Base-by-base conservation (phyloP, 2,113 vertebrate species). In the Notechis scutatus region DNA sequence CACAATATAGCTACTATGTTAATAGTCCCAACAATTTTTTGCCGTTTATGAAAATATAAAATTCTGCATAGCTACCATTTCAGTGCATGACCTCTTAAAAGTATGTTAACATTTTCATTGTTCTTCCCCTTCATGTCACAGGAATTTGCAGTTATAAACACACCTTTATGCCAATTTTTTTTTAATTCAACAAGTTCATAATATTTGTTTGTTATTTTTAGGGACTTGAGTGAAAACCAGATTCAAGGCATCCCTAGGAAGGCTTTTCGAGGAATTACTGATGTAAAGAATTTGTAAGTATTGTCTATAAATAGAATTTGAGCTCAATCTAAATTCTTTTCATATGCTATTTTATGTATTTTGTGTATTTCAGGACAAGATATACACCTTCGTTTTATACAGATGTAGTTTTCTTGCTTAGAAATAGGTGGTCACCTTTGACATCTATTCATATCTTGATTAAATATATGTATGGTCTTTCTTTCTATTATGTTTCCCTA, bases 171-270 rank as follows among this genome's bases (percentile, higher is more conserved):
- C 14, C 45, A 69, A 39, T 42, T 42, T 42, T n/a, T 52, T 61
- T 69, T 45, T 18, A 26, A 56, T 39, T 42, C 54, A 93, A 90
- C 39, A 3, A 52, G 14, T 90, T 23, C 39, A 9, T 90, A 81
- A 42, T 81, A 81, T 81, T 47, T 47, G 56, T 96, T 94, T 57
- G 97, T 96, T 64, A 96, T 50, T 59, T 95, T 96, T 97, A 99
- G 99, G 96, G 99, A 99, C 97, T 98, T 99, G 94, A 99, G 99
- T 15, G 99, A 99, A 97, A 99, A 99, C 97, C 99, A 99, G 98
- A 99, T 99, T 91, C 98, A 99, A 98, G 98, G 99, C n/a, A 97
- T 99, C 96, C 99, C 99, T 8, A 98, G 99, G 95, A 99, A 99
- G 96, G 99, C 99, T 85, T 99, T 99, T 97, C 98, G 99, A 61